Evolutionary conservation across 1,140 invertebrate genomes (phyloP).

Genomic region (Leptoteleia sp.): DNA sequence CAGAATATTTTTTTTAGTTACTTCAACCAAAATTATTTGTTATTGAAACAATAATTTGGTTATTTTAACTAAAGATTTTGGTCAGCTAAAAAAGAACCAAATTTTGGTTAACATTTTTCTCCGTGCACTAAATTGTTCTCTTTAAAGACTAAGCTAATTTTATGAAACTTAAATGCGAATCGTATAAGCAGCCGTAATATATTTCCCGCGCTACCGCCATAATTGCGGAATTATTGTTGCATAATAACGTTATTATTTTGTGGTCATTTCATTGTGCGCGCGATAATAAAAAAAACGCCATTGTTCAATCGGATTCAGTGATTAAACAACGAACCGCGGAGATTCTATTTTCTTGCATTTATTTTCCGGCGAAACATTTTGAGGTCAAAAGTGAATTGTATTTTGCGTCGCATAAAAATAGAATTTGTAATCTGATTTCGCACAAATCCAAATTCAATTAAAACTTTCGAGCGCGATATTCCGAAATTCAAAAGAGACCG

Average conservation of each 20-base stretch:
- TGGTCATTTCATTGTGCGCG: neutral
- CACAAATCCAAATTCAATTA: conserved; percentile 45
- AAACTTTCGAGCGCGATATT: conserved; percentile 27
- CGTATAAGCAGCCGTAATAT: too few relatives aligned
- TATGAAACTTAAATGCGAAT: too few relatives aligned
- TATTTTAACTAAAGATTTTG: too few relatives aligned
- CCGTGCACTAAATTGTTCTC: too few relatives aligned
- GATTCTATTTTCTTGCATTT: neutral
- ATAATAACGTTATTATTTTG: neutral
- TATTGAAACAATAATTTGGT: too few relatives aligned
- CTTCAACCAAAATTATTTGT: too few relatives aligned
- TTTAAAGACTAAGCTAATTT: too few relatives aligned
- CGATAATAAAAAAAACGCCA: conserved; percentile 3
- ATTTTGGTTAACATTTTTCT: too few relatives aligned
- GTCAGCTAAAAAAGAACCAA: too few relatives aligned
- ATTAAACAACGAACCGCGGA: neutral
- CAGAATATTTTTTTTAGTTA: too few relatives aligned
- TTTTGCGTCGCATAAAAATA: conserved; percentile 16
- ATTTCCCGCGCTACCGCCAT: too few relatives aligned
- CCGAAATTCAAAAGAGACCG: conserved; percentile 30
- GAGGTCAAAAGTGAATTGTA: conserved; percentile 16
- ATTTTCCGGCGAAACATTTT: conserved; percentile 17
- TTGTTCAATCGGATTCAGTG: neutral
- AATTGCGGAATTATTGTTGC: neutral
- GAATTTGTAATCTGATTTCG: conserved; percentile 37